These are phyloP conservation scores for Epizoanthus rinbou DNA, from an alignment of 92 coral and sea anemone species.

Conservation along the genomic window DNA sequence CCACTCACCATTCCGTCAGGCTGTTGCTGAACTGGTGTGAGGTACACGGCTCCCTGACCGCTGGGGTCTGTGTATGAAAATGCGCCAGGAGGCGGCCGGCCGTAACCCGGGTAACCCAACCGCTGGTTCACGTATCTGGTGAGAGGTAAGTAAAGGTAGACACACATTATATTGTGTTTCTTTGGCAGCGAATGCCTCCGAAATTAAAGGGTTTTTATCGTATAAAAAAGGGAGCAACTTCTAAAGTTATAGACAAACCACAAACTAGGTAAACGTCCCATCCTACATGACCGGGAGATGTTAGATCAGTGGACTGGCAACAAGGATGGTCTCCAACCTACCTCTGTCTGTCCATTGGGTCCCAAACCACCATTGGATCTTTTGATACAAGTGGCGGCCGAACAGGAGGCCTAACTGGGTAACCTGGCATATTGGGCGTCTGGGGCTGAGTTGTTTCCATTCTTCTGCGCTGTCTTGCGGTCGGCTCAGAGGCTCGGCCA, in stretches of 20 bases:
- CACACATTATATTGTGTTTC: background rate
- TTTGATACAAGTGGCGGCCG: constrained; percentile 91
- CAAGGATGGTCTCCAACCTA: constrained; percentile 17
- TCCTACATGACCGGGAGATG: background rate
- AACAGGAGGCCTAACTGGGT: constrained; percentile 78
- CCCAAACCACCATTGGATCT: constrained; percentile 99
- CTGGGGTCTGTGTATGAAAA: constrained; percentile 77
- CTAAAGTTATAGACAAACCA: too few relatives aligned
- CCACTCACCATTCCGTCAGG: constrained; percentile 83
- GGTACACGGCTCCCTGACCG: constrained; percentile 75
- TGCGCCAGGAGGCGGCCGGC: constrained; percentile 74
- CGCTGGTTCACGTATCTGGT: constrained; percentile 77
- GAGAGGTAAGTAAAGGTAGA: background rate
- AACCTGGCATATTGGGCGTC: constrained; percentile 77
- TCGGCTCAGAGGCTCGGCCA: constrained; percentile 97
- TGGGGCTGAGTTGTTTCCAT: constrained; percentile 68
- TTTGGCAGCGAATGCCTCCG: background rate
- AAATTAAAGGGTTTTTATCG: background rate
- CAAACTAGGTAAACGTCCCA: too few relatives aligned
- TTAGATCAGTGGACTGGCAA: background rate
- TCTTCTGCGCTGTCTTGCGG: constrained; percentile 93
- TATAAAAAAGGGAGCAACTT: background rate
- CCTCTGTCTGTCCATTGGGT: constrained; percentile 95
- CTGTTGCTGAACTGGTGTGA: constrained; percentile 93
- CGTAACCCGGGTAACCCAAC: constrained; percentile 48